Evolutionary conservation across 2,113 vertebrate genomes (phyloP).

Genomic region (Lophius piscatorius): DNA sequence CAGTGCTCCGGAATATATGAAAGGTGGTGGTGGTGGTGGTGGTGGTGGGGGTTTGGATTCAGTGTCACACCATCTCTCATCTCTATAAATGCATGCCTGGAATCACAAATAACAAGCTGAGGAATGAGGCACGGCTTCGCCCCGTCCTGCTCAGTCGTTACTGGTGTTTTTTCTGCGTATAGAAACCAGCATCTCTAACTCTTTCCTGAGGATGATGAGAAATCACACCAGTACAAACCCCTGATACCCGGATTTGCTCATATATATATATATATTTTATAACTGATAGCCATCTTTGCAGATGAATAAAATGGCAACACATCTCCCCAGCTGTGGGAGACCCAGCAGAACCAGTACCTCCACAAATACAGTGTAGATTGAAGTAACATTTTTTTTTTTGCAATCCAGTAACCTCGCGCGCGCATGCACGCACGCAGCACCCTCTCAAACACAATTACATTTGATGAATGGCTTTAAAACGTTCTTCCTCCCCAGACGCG

Average conservation of each 20-base stretch:
- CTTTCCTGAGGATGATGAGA: constrained; percentile 19
- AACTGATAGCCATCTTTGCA: constrained; percentile 66
- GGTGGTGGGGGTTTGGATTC: not conserved
- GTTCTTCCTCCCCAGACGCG: constrained; percentile 28
- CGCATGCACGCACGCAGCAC: not conserved
- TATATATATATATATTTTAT: too few relatives aligned
- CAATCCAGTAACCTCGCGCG: constrained; percentile 1
- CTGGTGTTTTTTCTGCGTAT: constrained; percentile 37
- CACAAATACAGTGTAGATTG: constrained; percentile 42
- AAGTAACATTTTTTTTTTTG: constrained; percentile 52
- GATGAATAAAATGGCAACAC: constrained; percentile 61
- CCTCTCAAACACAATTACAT: constrained; percentile 49
- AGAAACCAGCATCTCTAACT: constrained; percentile 38
- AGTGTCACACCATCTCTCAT: constrained; percentile 22
- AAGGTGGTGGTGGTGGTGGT: not conserved
- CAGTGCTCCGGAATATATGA: constrained; percentile 17
- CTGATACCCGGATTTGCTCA: too few relatives aligned
- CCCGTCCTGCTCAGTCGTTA: too few relatives aligned
- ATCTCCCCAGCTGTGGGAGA: constrained; percentile 33
- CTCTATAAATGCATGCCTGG: constrained; percentile 39
- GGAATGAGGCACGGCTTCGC: not conserved
- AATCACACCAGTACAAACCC: constrained; percentile 37
- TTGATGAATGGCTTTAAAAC: constrained; percentile 61
- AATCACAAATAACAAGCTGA: constrained; percentile 51
- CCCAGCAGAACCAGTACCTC: constrained; percentile 22